These are phyloP conservation scores for Eupristina koningsbergeri DNA, from an alignment of 1,140 invertebrate species.

Conservation along the genomic window DNA sequence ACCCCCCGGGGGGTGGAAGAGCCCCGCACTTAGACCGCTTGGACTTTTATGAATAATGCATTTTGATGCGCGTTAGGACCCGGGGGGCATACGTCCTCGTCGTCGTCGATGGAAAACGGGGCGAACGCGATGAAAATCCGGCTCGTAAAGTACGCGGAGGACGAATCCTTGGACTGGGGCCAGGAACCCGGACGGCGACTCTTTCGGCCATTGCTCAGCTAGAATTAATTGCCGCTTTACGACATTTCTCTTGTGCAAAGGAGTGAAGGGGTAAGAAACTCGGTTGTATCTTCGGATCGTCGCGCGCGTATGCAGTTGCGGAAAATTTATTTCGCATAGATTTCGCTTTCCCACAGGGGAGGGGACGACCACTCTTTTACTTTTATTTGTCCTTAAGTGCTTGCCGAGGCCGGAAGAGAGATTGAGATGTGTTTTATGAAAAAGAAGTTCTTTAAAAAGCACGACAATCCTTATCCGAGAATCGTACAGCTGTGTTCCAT, in stretches of 20 bases:
- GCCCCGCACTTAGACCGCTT: too few species aligned
- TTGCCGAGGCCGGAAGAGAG: too few species aligned
- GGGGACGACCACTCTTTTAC: background rate
- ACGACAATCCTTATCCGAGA: background rate
- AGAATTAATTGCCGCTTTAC: constrained; percentile 28
- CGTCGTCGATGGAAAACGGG: background rate
- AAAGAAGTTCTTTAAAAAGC: too few species aligned
- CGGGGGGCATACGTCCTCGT: background rate
- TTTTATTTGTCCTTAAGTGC: too few species aligned
- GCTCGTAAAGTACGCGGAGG: constrained; percentile 3
- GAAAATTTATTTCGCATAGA: background rate
- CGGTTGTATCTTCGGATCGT: background rate
- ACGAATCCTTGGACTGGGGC: background rate
- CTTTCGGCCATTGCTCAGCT: constrained; percentile 2
- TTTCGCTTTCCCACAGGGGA: background rate
- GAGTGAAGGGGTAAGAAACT: background rate
- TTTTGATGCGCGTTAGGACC: background rate
- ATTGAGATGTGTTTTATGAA: too few species aligned
- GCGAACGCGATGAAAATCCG: constrained; percentile 3
- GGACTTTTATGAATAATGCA: constrained; percentile 26
- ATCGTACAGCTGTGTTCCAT: background rate
- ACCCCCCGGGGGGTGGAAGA: too few species aligned
- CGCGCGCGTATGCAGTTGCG: background rate
- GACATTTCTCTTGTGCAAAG: background rate
- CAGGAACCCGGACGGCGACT: constrained; percentile 4